Conservation (phyloP, 2,113 vertebrate genomes). For the Cyanocitta stelleri region DNA sequence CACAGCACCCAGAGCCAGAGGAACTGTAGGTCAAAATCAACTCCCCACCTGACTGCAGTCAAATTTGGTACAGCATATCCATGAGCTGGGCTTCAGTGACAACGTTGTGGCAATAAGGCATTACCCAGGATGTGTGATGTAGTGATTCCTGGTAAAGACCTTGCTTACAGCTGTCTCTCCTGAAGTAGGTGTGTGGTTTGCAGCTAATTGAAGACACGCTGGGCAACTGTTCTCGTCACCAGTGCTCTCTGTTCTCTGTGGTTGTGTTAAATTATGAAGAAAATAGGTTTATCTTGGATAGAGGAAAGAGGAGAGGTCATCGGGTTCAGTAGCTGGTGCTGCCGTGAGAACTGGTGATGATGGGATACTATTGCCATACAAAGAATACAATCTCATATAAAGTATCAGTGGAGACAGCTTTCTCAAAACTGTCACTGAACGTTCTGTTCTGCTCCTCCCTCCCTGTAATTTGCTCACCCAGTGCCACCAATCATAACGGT, state of each 20-base stretch:
- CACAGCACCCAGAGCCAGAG: background rate
- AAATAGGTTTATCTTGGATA: background rate
- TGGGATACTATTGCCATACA: background rate
- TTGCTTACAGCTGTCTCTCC: background rate
- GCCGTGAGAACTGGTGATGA: background rate
- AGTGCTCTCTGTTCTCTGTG: background rate
- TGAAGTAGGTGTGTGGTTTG: background rate
- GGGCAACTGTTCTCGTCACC: background rate
- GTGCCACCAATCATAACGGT: background rate
- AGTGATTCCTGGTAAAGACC: background rate
- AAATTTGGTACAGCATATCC: background rate
- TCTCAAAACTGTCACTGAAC: background rate
- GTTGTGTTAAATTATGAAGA: background rate
- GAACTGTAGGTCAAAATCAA: background rate
- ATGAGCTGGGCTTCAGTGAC: background rate
- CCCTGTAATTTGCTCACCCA: background rate
- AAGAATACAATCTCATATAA: background rate
- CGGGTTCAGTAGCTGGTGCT: background rate
- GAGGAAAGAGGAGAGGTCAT: background rate
- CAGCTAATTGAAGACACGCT: background rate
- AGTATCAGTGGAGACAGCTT: background rate
- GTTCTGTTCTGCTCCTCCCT: background rate
- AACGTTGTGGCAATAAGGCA: background rate
- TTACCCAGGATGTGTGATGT: background rate
- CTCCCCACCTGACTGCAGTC: background rate